Conservation (phyloP, 2,888 invertebrate species). For the Amblyteles armatorius region DNA sequence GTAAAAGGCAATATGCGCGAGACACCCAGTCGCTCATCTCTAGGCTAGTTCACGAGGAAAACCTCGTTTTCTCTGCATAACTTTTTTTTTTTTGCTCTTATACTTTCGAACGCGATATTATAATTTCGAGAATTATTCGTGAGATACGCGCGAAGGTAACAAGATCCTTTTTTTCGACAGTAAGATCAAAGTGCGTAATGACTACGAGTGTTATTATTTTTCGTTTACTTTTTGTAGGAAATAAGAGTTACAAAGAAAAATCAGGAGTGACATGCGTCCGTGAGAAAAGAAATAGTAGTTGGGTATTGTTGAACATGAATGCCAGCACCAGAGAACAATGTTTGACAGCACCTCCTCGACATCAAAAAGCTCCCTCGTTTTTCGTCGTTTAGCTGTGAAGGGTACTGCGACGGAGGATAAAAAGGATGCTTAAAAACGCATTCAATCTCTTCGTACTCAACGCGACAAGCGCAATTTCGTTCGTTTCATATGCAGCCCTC, state of each 20-base stretch:
- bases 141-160: conserved; percentile 5
- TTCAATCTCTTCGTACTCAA: not conserved
- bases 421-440: not conserved
- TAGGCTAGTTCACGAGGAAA: conserved; percentile 55
- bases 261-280: not conserved
- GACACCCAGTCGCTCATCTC: conserved; percentile 66
- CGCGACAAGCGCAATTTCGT: not conserved
- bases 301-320: not conserved
- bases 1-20: conserved; percentile 70
- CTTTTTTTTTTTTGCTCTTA: conserved; percentile 45
- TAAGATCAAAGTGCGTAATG: conserved; percentile 34
- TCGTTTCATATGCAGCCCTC: not conserved
- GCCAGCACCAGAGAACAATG: not conserved
- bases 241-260: not conserved
- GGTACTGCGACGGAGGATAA: not conserved
- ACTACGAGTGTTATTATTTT: not conserved
- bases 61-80: conserved; percentile 57
- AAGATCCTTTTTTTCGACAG: conserved; percentile 15
- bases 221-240: not conserved
- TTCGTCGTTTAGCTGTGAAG: not conserved
- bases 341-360: not conserved
- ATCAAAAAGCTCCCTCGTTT: not conserved
- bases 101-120: conserved; percentile 50
- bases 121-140: conserved; percentile 33
- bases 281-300: not conserved